Evolutionary conservation across 2,113 vertebrate species (phyloP).

Genomic region (Mustela nigripes): DNA sequence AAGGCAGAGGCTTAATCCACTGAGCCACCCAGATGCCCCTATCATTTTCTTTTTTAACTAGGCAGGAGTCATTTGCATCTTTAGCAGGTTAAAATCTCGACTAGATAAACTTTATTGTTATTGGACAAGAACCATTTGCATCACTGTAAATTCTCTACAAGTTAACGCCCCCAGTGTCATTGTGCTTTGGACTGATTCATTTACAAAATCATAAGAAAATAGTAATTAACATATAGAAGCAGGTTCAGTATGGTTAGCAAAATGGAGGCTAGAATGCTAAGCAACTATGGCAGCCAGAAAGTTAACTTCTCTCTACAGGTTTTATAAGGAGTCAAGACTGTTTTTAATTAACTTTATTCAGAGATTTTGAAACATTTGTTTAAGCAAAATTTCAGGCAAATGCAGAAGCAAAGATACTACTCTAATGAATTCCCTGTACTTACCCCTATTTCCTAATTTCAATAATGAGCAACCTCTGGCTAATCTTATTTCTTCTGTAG

Average conservation of each 20-base stretch:
- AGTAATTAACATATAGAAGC: neutral
- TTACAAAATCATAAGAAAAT: neutral
- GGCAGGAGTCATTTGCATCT: neutral
- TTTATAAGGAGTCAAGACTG: neutral
- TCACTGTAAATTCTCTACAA: neutral
- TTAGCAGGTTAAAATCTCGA: neutral
- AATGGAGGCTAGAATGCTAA: neutral
- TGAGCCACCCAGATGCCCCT: no score
- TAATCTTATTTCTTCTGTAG: neutral
- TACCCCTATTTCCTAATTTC: neutral
- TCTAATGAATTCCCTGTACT: neutral
- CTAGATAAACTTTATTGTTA: neutral
- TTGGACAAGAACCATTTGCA: neutral
- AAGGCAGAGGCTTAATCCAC: no score
- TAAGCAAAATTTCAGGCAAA: neutral
- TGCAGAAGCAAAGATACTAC: neutral
- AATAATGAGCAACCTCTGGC: neutral
- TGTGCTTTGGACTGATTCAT: neutral
- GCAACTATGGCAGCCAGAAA: neutral
- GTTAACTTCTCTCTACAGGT: neutral
- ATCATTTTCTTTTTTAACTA: neutral
- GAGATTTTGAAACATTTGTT: neutral
- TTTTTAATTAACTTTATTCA: neutral
- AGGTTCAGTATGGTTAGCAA: neutral
- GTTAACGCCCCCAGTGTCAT: neutral